A percentile compares a stretch with the other conserved stretches of the same genome.
Conservation (phyloP, 1,140 invertebrate species). For the Wiebesia pumilae region DNA sequence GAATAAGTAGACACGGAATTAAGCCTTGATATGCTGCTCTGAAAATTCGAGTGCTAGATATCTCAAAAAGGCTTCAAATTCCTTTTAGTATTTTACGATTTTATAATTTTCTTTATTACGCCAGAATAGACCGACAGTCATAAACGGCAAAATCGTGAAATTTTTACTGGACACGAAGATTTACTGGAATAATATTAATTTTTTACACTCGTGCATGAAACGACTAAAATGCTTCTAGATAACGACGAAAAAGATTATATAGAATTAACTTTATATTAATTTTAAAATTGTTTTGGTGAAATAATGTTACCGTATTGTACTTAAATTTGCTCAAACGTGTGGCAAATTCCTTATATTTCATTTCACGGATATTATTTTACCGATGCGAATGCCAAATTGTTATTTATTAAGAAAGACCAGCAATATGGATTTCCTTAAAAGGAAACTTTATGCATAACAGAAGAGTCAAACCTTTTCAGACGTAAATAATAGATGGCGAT, state of each 20-base stretch:
- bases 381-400: too few species aligned
- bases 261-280: conserved; percentile 3
- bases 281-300: neutral
- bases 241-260: neutral
- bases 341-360: neutral
- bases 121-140: neutral
- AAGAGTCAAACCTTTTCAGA: too few species aligned
- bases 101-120: conserved; percentile 16
- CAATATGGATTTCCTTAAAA: too few species aligned
- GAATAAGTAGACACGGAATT: neutral
- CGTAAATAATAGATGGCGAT: too few species aligned
- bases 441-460: too few species aligned
- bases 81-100: conserved; percentile 6
- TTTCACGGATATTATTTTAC: neutral
- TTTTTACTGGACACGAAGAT: conserved; percentile 9
- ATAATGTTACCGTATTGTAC: neutral
- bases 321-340: neutral
- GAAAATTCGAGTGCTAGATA: neutral
- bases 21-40: neutral
- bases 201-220: conserved; percentile 1
- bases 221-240: neutral
- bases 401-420: too few species aligned
- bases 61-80: neutral
- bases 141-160: conserved; percentile 18
- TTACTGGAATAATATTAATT: conserved; percentile 18